phyloP scores from a whole-genome alignment of 2,113 vertebrate genomes.

The Halichoerus grypus region DNA sequence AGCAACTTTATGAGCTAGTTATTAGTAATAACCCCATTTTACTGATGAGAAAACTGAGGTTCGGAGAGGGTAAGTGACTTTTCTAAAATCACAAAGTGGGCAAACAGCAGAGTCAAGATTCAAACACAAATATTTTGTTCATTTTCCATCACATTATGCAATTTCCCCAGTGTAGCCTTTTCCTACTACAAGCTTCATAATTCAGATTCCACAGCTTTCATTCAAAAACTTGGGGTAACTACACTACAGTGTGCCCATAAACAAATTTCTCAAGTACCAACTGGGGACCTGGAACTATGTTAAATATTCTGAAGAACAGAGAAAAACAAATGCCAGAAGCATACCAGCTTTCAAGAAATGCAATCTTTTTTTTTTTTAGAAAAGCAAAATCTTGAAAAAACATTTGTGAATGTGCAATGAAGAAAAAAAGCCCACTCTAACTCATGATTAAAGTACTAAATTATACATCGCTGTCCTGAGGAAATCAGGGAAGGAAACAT shows the following conservation, averaged over 20 bases:
- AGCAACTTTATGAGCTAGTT: neutral
- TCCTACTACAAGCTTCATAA: neutral
- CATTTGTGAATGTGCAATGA: neutral
- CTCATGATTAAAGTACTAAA: neutral
- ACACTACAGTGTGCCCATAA: neutral
- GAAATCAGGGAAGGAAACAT: neutral
- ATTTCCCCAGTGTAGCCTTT: neutral
- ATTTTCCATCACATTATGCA: neutral
- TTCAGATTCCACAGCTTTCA: neutral
- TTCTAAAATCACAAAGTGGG: neutral
- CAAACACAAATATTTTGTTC: neutral
- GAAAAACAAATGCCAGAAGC: neutral
- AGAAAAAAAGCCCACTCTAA: neutral
- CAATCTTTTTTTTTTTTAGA: conserved; percentile 3
- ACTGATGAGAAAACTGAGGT: neutral
- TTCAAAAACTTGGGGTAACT: neutral
- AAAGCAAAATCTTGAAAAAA: neutral
- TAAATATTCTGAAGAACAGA: neutral
- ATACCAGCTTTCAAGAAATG: neutral
- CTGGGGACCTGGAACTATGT: neutral
- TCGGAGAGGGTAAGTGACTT: neutral
- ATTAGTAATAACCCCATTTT: neutral
- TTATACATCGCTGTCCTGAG: neutral
- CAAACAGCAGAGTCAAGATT: neutral
- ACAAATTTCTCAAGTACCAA: neutral